These are phyloP conservation scores for Phrynocephalus vlangalii DNA, from an alignment of 2,797 vertebrate species.

Conservation along the genomic window DNA sequence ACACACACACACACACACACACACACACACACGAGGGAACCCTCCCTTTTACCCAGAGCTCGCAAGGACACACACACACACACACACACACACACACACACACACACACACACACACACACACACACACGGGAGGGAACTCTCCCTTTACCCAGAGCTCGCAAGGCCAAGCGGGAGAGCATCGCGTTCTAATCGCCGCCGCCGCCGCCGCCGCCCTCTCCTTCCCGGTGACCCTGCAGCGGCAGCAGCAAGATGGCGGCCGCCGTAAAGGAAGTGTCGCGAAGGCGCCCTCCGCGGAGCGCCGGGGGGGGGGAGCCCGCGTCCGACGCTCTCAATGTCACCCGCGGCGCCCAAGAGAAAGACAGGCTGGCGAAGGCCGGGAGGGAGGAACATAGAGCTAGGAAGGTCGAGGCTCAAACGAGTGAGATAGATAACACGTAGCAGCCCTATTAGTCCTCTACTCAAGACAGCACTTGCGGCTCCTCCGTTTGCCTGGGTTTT, in stretches of 20 bases:
- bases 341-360: neutral
- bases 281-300: conserved; percentile 2
- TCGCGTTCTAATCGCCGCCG: neutral
- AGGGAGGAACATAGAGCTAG: neutral
- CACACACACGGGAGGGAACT: too few species aligned
- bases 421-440: too few species aligned
- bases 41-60: neutral
- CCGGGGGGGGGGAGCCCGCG: neutral
- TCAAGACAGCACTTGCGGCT: too few species aligned
- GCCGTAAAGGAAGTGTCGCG: conserved; percentile 47
- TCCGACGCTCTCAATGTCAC: conserved; percentile 39
- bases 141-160: conserved; percentile 54
- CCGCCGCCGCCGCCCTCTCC: fast-evolving
- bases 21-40: too few species aligned
- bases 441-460: too few species aligned
- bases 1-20: too few species aligned
- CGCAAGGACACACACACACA: too few species aligned
- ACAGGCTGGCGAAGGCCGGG: neutral
- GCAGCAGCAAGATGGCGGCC: conserved; percentile 69
- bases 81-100: too few species aligned
- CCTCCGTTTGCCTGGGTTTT: too few species aligned
- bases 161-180: conserved; percentile 67
- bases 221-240: conserved; percentile 48
- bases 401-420: too few species aligned
- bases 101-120: too few species aligned